These are phyloP conservation scores for Ambastaia sidthimunki DNA, from an alignment of 2,797 vertebrate genomes.

Conservation along the genomic window DNA sequence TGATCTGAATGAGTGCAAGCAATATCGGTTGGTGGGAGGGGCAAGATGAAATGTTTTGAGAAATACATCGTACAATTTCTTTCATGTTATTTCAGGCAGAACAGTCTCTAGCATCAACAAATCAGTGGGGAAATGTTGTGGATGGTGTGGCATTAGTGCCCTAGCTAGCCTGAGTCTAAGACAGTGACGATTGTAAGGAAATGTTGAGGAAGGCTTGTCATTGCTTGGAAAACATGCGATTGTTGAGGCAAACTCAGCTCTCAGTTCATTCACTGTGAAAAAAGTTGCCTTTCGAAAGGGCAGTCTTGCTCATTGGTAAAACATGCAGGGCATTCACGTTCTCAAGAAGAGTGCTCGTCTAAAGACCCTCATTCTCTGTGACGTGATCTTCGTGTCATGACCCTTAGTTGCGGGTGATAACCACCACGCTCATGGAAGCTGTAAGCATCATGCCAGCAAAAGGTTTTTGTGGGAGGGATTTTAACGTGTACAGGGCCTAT, in stretches of 20 bases:
- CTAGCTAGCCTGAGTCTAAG: slow-evolving; percentile 72
- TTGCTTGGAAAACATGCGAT: slow-evolving; percentile 87
- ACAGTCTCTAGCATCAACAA: slow-evolving; percentile 69
- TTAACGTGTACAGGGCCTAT: slow-evolving; percentile 67
- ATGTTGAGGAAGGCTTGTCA: slow-evolving; percentile 52
- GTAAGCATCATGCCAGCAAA: slow-evolving; percentile 84
- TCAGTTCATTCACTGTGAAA: slow-evolving; percentile 83
- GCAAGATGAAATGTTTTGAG: slow-evolving; percentile 56
- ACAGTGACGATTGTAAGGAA: slow-evolving; percentile 66
- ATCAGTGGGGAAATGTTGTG: slow-evolving; percentile 57
- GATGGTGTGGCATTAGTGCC: slow-evolving; percentile 58
- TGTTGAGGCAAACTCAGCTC: slow-evolving; percentile 79
- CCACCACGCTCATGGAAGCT: slow-evolving; percentile 74
- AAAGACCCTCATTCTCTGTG: slow-evolving; percentile 59
- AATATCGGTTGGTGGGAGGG: slow-evolving; percentile 22
- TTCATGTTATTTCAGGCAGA: slow-evolving; percentile 82
- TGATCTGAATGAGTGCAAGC: slow-evolving; percentile 48
- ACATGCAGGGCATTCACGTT: slow-evolving; percentile 91
- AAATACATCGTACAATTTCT: slow-evolving; percentile 69
- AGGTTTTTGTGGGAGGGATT: slow-evolving; percentile 69
- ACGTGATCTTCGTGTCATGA: slow-evolving; percentile 65
- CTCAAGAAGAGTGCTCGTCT: slow-evolving; percentile 72
- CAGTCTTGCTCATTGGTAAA: slow-evolving; percentile 64
- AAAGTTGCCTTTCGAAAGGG: slow-evolving; percentile 69
- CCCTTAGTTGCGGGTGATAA: slow-evolving; percentile 66